These are phyloP conservation scores for Tenualosa thibaudeaui DNA, from an alignment of 2,797 vertebrate genomes.

Conservation along the genomic window DNA sequence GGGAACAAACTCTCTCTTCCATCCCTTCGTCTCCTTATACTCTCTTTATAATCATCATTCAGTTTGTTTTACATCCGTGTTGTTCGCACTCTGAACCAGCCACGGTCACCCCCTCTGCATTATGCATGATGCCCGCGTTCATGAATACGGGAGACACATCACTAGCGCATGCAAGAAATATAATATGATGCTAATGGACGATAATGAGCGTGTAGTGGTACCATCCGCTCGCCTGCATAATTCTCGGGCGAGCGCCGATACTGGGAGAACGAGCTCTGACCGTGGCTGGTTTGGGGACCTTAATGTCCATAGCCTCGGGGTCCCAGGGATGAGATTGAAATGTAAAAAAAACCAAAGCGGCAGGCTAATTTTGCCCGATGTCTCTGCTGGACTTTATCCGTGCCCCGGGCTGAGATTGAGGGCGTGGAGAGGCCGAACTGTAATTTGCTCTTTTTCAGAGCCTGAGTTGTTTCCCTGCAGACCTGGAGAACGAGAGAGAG, in stretches of 20 bases:
- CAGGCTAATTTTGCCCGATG: conserved; percentile 82
- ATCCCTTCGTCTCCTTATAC: conserved; percentile 62
- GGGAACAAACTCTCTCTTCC: not conserved
- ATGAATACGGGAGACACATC: conserved; percentile 81
- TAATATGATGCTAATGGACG: conserved; percentile 92
- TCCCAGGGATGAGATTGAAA: conserved; percentile 88
- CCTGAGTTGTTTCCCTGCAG: conserved; percentile 24
- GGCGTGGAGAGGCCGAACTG: conserved; percentile 72
- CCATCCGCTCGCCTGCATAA: conserved; percentile 57
- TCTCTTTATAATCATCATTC: not conserved
- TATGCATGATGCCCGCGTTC: not conserved
- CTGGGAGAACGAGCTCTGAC: conserved; percentile 59
- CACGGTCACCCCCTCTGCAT: not conserved
- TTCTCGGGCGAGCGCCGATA: not conserved
- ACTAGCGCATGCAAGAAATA: conserved; percentile 83
- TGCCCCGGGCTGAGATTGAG: conserved; percentile 74
- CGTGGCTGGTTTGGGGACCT: conserved; percentile 87
- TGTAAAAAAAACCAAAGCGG: conserved; percentile 82
- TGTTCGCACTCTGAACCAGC: not conserved
- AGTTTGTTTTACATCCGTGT: not conserved
- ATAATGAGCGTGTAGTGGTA: conserved; percentile 92
- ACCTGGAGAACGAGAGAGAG: conserved; percentile 9
- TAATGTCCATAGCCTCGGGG: conserved; percentile 80
- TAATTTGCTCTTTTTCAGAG: conserved; percentile 73
- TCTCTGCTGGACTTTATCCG: conserved; percentile 70